Percentiles rank a stretch among this genome's conserved stretches.
phyloP scores from a whole-genome alignment of 2,113 vertebrate species.

The Rynchops niger region DNA sequence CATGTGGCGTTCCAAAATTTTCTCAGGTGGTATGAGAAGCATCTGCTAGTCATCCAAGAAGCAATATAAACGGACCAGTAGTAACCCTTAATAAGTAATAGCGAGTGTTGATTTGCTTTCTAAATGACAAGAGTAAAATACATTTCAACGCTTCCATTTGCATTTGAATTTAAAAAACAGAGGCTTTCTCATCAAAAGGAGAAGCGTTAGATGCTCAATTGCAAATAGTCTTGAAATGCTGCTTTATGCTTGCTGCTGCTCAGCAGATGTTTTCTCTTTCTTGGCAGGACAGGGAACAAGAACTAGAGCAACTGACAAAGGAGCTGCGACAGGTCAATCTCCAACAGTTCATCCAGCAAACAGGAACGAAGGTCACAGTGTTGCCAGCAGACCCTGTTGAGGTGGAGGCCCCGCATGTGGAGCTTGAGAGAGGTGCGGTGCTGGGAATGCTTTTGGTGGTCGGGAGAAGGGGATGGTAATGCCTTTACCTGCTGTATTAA shows the following conservation, averaged over 20 bases:
- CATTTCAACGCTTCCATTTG: not conserved
- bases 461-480: not conserved
- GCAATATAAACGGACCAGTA: not conserved
- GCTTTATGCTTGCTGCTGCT: not conserved
- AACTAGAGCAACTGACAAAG: conserved; percentile 95
- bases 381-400: conserved; percentile 89
- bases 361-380: conserved; percentile 94
- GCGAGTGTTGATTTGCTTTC: not conserved
- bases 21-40: not conserved
- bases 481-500: rapidly evolving
- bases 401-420: conserved; percentile 74
- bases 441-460: not conserved
- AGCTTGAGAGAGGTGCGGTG: conserved; percentile 75
- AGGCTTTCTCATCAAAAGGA: not conserved
- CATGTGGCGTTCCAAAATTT: not conserved
- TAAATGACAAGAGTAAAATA: not conserved
- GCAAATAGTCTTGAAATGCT: not conserved
- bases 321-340: conserved; percentile 97
- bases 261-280: not conserved
- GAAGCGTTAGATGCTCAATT: not conserved
- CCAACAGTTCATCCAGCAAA: conserved; percentile 98
- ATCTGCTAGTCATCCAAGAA: not conserved
- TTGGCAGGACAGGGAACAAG: conserved; percentile 89
- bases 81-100: not conserved
- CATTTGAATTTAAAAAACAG: not conserved